phyloP scores from a whole-genome alignment of 1,140 invertebrate species.

The Subanguina moxae region DNA sequence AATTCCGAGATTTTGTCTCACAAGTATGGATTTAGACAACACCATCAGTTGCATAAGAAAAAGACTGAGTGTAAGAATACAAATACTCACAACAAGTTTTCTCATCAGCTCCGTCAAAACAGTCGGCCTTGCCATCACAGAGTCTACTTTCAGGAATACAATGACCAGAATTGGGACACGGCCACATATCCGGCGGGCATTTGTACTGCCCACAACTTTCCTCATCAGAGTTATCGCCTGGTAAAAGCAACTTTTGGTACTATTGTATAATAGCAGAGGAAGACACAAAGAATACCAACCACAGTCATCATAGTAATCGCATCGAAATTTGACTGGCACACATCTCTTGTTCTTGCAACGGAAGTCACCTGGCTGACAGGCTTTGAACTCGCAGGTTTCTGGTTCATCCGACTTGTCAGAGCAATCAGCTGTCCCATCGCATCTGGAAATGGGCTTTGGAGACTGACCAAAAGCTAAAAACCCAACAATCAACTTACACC shows the following conservation, averaged over 20 bases:
- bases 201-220: slow-evolving; percentile 77
- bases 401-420: slow-evolving; percentile 78
- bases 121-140: slow-evolving; percentile 83
- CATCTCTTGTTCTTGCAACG: slow-evolving; percentile 82
- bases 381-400: slow-evolving; percentile 76
- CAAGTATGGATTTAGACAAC: no score
- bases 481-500: slow-evolving; percentile 28
- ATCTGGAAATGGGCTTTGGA: slow-evolving; percentile 12
- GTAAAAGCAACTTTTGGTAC: not conserved
- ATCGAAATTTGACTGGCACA: slow-evolving; percentile 70
- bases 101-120: slow-evolving; percentile 83
- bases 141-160: slow-evolving; percentile 82
- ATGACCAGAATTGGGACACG: slow-evolving; percentile 74
- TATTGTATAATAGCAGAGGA: not conserved
- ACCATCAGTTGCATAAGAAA: no score
- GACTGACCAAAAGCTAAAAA: no score
- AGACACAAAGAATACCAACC: slow-evolving; percentile 17
- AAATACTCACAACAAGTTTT: slow-evolving; percentile 61
- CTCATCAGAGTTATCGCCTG: slow-evolving; percentile 70
- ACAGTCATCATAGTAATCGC: slow-evolving; percentile 62
- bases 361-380: slow-evolving; percentile 84
- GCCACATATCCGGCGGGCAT: slow-evolving; percentile 84
- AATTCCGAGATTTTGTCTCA: no score
- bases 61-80: no score
- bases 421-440: slow-evolving; percentile 53